These are phyloP conservation scores for Centropyge bicolor DNA, from an alignment of 2,797 vertebrate genomes.

Conservation along the genomic window DNA sequence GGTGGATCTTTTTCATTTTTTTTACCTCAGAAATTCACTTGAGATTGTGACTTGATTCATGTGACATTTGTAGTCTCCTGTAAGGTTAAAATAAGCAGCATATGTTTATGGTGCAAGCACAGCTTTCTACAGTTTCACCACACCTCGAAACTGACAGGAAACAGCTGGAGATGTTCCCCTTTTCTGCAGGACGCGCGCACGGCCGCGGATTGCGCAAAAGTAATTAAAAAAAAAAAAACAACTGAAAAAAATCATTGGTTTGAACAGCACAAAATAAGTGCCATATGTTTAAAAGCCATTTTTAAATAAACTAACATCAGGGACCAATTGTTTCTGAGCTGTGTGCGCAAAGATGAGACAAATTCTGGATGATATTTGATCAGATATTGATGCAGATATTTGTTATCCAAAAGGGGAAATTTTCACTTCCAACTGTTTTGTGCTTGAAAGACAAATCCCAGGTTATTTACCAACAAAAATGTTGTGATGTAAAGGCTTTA, in stretches of 20 bases:
- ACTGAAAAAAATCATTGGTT: neutral
- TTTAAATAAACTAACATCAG: slow-evolving; percentile 44
- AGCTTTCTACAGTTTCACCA: slow-evolving; percentile 47
- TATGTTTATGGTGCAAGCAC: slow-evolving; percentile 67
- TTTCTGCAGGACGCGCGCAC: slow-evolving; percentile 63
- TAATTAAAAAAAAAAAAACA: neutral
- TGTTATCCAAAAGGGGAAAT: slow-evolving; percentile 38
- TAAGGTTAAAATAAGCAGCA: slow-evolving; percentile 57
- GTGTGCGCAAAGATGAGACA: slow-evolving; percentile 9
- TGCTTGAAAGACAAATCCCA: slow-evolving; percentile 56
- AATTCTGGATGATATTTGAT: neutral
- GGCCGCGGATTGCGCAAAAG: slow-evolving; percentile 10
- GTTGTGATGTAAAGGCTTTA: slow-evolving; percentile 78
- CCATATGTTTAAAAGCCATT: slow-evolving; percentile 51
- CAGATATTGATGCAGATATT: slow-evolving; percentile 1
- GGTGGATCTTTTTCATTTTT: slow-evolving; percentile 58
- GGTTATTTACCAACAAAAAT: slow-evolving; percentile 62
- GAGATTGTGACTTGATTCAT: slow-evolving; percentile 63
- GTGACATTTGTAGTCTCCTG: slow-evolving; percentile 66
- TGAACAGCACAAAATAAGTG: slow-evolving; percentile 44
- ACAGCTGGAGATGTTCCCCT: slow-evolving; percentile 33
- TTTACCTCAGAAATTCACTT: slow-evolving; percentile 79
- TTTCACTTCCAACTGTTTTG: slow-evolving; percentile 52
- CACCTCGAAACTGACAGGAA: slow-evolving; percentile 57
- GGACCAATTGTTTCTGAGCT: slow-evolving; percentile 31